Evolutionary conservation across 1,140 invertebrate genomes (phyloP), one percentile per base, ranked within the genome.

Genomic region (Metaphire vulgaris): DNA sequence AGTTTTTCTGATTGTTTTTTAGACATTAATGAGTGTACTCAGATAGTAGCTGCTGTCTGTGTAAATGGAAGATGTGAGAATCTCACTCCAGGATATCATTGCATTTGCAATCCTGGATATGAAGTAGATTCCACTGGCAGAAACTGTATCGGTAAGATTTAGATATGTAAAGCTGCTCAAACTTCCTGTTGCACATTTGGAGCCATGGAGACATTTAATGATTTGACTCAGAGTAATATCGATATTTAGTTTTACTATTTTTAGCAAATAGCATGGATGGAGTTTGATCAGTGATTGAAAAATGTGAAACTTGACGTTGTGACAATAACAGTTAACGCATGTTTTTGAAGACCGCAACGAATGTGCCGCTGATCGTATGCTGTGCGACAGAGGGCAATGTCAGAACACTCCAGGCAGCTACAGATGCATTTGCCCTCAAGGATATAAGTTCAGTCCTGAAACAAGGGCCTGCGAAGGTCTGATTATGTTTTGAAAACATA

Each of bases 21-120:
- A 89, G 95, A 97, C 84, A 92, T 96, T 30, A 90, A 98, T 83
- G 95, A 98, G 84, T 98, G 95, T 83, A 89, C 91, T n/a, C n/a
- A n/a, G n/a, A n/a, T n/a, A n/a, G n/a, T n/a, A n/a, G n/a, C n/a
- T 81, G 93, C 94, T 82, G 87, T 95, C 0, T 96, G 93, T 84
- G 91, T 94, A 1, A 93, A 90, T 84, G 93, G 93, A 0, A 89
- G 88, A 78, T 95, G 94, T 87, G 92, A 93, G 81, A 96, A 96
- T 84, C 90, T 92, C 1, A 92, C 92, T 84, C 93, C 93, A 21
- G 79, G 80, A 74, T 92, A 78, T 89, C 90, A 74, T 91, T 92
- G 91, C 76, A 88, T 90, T 74, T 82, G 83, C 69, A 92, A 92
- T 0, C 93, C 90, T 82, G 85, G 90, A 34, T 92, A 92, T 82